These are phyloP conservation scores for Dolichoris vasculosae DNA, from an alignment of 1,140 invertebrate genomes.

Conservation along the genomic window DNA sequence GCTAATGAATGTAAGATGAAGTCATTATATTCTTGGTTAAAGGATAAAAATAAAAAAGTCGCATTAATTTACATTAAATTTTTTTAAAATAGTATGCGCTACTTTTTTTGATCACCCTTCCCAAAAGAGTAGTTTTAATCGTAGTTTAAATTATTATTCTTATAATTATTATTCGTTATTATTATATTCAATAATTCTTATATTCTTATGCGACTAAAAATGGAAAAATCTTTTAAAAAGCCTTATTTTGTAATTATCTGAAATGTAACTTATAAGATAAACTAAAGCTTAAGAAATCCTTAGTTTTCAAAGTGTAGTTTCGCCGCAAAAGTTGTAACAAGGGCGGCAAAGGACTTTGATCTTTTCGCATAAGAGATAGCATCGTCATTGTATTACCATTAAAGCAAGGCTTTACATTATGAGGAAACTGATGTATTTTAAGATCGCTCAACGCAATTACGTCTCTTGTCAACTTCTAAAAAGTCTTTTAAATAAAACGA, in stretches of 20 bases:
- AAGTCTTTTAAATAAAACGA: constrained; percentile 25
- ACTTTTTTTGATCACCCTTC: not conserved
- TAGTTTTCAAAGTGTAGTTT: constrained; percentile 5
- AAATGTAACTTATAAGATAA: constrained; percentile 6
- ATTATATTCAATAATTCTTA: not conserved
- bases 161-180: no score
- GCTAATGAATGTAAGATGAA: not conserved
- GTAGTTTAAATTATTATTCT: not conserved
- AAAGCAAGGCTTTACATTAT: constrained; percentile 4
- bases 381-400: constrained; percentile 29
- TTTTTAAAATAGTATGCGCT: not conserved
- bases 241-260: not conserved
- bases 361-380: constrained; percentile 16
- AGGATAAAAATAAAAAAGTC: constrained; percentile 10
- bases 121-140: not conserved
- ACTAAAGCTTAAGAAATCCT: constrained; percentile 3
- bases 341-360: constrained; percentile 8
- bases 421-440: constrained; percentile 24
- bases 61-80: not conserved
- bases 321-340: constrained; percentile 10
- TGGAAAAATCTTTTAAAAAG: not conserved
- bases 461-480: constrained; percentile 51
- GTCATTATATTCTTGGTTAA: not conserved
- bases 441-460: constrained; percentile 54
- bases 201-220: not conserved